These are phyloP conservation scores for Gopherus flavomarginatus DNA, from an alignment of 2,113 vertebrate species.

Conservation along the genomic window DNA sequence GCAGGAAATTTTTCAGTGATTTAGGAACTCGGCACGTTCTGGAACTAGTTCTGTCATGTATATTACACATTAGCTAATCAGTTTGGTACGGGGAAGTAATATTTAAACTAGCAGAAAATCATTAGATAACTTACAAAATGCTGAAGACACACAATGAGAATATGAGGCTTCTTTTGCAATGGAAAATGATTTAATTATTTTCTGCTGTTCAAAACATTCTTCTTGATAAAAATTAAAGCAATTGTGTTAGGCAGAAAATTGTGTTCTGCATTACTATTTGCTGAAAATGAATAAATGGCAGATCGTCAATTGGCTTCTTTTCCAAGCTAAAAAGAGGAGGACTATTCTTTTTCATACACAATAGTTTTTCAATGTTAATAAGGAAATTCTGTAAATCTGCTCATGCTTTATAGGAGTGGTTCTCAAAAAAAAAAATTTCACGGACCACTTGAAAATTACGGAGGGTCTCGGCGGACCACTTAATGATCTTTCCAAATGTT, in stretches of 20 bases:
- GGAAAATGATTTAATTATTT: constrained; percentile 68
- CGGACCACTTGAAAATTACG: no score
- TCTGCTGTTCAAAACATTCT: constrained; percentile 40
- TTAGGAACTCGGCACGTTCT: constrained; percentile 47
- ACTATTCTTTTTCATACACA: not conserved
- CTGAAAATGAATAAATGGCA: constrained; percentile 59
- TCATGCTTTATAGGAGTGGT: not conserved
- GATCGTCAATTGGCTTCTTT: constrained; percentile 7
- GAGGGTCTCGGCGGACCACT: no score
- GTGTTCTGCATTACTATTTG: constrained; percentile 63
- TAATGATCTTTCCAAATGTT: no score
- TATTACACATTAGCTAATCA: constrained; percentile 56
- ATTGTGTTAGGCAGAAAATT: constrained; percentile 72
- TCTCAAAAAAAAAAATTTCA: no score
- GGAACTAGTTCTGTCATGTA: not conserved
- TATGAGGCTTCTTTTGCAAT: constrained; percentile 49
- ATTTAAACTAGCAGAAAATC: constrained; percentile 78
- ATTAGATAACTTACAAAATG: constrained; percentile 68
- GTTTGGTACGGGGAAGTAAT: constrained; percentile 59
- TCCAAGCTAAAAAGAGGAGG: not conserved
- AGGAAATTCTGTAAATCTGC: constrained; percentile 10
- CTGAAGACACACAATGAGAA: constrained; percentile 15
- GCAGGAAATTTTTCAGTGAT: constrained; percentile 59
- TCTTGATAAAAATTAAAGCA: constrained; percentile 71
- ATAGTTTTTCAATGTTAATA: constrained; percentile 41